Evolutionary conservation across 2,113 vertebrate genomes (phyloP), one percentile per base, ranked within the genome.

Genomic region (Hoplias malabaricus): DNA sequence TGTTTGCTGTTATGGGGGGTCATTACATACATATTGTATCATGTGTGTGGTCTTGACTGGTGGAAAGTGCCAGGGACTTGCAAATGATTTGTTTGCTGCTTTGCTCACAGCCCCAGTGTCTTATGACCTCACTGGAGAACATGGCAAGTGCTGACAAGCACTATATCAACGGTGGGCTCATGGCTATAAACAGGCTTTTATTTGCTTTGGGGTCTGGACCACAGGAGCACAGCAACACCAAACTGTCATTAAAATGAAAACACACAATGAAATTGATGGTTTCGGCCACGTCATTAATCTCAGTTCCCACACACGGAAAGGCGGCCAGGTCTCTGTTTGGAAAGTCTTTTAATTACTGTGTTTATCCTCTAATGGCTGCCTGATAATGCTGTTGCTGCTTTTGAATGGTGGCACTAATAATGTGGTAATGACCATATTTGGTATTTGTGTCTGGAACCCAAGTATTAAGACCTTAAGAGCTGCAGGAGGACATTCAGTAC

Each of bases 61-160:
- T 34, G 71, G 78, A 70, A 67, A 72, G 69, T 78, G 75, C 73
- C 75, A 68, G 65, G 68, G 75, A 67, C 71, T 83, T 85, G 65
- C 66, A 16, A 83, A 77, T 78, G 25, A 76, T 82, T 79, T 83
- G 56, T 82, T 72, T 79, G 62, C 59, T 56, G 43, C 38, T 61
- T 78, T 43, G 59, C 69, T 78, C 67, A 48, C 34, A 23, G 50
- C 40, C 36, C 11, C 29, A 48, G 69, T 40, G 53, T 80, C 62
- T 73, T 68, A 21, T 73, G 77, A 82, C 82, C 77, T 82, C 69
- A 56, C 43, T 63, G 46, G 25, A 21, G 25, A 56, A 79, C 50
- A 77, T 29, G 10, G 56, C 34, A 57, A 33, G 81, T 34, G 48
- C 63, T 73, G 79, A 83, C 79, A 77, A 78, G 50, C 10, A 62